These are phyloP conservation scores for Phyllostomus discolor DNA, from an alignment of 2,113 vertebrate genomes.

Conservation along the genomic window DNA sequence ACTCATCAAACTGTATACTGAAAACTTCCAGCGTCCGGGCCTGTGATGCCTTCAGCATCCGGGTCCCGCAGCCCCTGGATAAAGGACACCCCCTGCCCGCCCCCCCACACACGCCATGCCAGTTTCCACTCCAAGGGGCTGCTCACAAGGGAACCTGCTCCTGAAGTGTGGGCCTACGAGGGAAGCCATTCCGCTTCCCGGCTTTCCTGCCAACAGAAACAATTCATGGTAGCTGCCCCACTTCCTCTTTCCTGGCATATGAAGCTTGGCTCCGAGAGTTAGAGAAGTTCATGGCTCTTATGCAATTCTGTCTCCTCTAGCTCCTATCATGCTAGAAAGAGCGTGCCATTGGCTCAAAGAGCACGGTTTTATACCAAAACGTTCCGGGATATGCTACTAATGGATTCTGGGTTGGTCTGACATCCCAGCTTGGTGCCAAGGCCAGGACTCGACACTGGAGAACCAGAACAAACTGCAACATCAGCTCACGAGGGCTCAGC, in stretches of 20 bases:
- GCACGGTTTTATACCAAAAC: background rate
- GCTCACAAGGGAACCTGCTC: background rate
- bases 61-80: background rate
- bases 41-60: background rate
- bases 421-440: background rate
- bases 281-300: background rate
- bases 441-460: background rate
- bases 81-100: background rate
- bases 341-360: background rate
- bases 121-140: background rate
- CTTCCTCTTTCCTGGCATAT: constrained; percentile 28
- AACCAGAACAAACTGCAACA: background rate
- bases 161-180: background rate
- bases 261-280: constrained; percentile 9
- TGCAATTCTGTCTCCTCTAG: background rate
- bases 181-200: constrained; percentile 31
- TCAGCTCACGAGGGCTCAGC: background rate
- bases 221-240: background rate
- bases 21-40: background rate
- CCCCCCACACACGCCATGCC: background rate
- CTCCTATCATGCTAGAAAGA: background rate
- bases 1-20: background rate
- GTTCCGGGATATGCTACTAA: background rate
- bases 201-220: constrained; percentile 38
- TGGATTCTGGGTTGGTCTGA: background rate